Base-by-base conservation (phyloP, 1,140 invertebrate genomes). In the Periplaneta americana region DNA sequence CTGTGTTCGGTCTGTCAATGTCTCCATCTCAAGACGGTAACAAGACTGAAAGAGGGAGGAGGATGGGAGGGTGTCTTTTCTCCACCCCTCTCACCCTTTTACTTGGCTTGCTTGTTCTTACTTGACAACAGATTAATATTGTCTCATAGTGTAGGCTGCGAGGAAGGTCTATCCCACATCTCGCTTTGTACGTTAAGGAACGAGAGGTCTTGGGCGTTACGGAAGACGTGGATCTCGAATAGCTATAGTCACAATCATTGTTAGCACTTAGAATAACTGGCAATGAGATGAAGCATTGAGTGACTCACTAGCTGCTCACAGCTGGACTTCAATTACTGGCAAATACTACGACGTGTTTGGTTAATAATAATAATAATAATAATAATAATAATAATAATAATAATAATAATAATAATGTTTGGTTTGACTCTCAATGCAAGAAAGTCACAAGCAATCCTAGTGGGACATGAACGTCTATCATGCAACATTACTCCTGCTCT, bases 121-220 rank as follows among this genome's bases (percentile, higher is more conserved):
- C 84, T 84, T 87, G 86, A 87, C 86, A 85, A 84, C 83, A 86
- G 85, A 87, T 87, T 87, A 87, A 87, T 87, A 86, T 87, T 87
- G 84, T 86, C 84, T 86, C 85, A 86, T 87, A 86, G 84, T 83
- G 74, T 48, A 75, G 75, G 48, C 36, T 66, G 48, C n/a, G 48
- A 66, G 22, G 48, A 28, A 66, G 1, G 22, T 66, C n/a, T 66
- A 5, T 66, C n/a, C 28, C 28, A n/a, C 48, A 22, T 66, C 48
- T 66, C 22, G 22, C 48, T 66, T 66, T 28, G n/a, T 66, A 66
- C 48, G 22, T 66, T n/a, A 66, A 66, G 48, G 28, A 66, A 66
- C n/a, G 48, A 66, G 48, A 66, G 48, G 22, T 66, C 48, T 66
- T 28, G 48, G 11, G n/a, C 22, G 6, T 3, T 66, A 66, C 13